Evolutionary conservation across 2,113 vertebrate species (phyloP).

Genomic region (Apistogramma diplotaenia): DNA sequence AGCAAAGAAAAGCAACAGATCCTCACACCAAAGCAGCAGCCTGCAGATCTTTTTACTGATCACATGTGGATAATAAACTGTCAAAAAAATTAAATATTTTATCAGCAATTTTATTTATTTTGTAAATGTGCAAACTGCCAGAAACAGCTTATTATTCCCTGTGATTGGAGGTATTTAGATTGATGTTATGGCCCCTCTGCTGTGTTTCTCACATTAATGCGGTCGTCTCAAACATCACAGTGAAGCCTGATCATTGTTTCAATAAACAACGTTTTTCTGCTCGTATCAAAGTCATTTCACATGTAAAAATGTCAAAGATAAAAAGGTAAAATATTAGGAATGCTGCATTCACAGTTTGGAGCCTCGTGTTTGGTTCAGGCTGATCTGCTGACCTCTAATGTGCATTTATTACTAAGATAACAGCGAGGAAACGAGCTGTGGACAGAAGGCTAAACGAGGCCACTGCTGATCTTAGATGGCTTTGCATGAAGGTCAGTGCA

Average conservation of each 20-base stretch:
- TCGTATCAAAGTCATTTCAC: background rate
- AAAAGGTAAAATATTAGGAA: background rate
- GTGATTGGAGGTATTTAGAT: background rate
- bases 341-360: background rate
- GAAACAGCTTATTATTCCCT: background rate
- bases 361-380: background rate
- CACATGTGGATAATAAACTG: background rate
- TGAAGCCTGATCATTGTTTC: background rate
- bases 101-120: background rate
- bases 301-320: background rate
- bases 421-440: background rate
- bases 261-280: background rate
- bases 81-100: background rate
- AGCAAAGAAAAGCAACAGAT: background rate
- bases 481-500: background rate
- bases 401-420: background rate
- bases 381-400: background rate
- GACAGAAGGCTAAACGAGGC: background rate
- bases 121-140: background rate
- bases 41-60: background rate
- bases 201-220: background rate
- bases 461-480: background rate
- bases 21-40: background rate
- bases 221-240: background rate
- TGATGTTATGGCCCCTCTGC: too few species aligned